Evolutionary conservation across 2,113 vertebrate genomes (phyloP).

Genomic region (Erinaceus europaeus): DNA sequence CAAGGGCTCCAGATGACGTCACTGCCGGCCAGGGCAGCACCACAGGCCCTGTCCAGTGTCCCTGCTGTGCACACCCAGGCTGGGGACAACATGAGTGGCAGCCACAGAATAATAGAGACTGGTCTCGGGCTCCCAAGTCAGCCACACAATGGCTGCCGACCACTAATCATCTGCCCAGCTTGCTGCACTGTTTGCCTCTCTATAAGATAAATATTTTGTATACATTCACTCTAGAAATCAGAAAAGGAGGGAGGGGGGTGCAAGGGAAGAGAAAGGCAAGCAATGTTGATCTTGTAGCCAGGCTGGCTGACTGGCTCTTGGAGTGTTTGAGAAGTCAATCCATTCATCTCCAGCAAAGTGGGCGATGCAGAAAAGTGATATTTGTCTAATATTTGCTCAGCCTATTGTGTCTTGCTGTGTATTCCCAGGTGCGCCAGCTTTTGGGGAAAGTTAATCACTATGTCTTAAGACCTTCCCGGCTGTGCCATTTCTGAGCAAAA

Average conservation of each 20-base stretch:
- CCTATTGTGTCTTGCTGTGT: neutral
- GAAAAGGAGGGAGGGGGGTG: neutral
- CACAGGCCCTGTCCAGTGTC: rapidly evolving
- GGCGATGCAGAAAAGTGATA: constrained; percentile 60
- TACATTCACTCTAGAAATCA: constrained; percentile 50
- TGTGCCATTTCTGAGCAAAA: constrained; percentile 62
- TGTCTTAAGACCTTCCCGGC: neutral
- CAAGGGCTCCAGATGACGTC: neutral
- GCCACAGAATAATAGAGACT: neutral
- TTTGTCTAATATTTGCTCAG: constrained; percentile 76
- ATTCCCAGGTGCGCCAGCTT: constrained; percentile 46
- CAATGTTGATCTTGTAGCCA: constrained; percentile 52
- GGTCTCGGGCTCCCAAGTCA: neutral
- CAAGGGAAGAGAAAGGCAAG: constrained; percentile 11
- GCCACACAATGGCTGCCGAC: constrained; percentile 36
- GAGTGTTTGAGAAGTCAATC: constrained; percentile 75
- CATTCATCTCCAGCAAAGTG: constrained; percentile 62
- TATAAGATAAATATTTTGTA: constrained; percentile 67
- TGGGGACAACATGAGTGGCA: neutral
- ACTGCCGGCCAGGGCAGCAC: neutral
- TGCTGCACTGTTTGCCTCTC: constrained; percentile 43
- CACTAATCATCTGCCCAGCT: constrained; percentile 71
- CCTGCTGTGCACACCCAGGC: neutral
- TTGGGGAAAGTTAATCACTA: constrained; percentile 45
- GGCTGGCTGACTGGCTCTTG: neutral